Percentiles rank a stretch among this genome's conserved stretches.
Evolutionary conservation across 2,113 vertebrate genomes (phyloP).

Genomic region (Hemiprocne comata): DNA sequence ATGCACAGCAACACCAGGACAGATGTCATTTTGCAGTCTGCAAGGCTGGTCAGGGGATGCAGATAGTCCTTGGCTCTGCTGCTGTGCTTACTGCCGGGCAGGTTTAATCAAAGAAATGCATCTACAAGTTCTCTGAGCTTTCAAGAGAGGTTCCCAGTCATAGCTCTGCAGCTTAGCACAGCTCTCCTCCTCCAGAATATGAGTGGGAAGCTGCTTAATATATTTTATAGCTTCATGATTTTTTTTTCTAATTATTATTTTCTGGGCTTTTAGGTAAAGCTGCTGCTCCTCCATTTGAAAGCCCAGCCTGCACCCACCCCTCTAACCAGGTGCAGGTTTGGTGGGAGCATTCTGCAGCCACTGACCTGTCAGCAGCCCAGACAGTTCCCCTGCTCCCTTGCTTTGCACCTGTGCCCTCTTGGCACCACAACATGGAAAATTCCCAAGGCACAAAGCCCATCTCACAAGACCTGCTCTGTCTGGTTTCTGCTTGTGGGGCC

Average conservation of each 20-base stretch:
- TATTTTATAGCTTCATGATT: background rate
- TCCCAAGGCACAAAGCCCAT: background rate
- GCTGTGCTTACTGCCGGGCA: fast-evolving
- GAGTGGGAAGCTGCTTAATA: background rate
- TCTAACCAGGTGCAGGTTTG: background rate
- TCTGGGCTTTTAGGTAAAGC: background rate
- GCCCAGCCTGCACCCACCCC: background rate
- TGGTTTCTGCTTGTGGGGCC: background rate
- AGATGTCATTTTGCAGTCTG: background rate
- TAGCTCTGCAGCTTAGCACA: background rate
- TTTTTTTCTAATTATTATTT: background rate
- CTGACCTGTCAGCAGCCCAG: background rate
- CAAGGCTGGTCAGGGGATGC: background rate
- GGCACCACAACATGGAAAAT: background rate
- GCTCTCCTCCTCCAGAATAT: background rate
- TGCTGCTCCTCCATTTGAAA: background rate
- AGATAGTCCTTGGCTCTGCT: background rate
- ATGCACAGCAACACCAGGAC: background rate
- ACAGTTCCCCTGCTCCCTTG: background rate
- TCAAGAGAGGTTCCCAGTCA: background rate
- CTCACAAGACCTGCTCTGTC: background rate
- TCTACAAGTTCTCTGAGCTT: background rate
- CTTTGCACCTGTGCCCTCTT: background rate
- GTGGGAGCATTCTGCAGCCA: background rate
- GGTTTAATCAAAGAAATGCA: background rate